These are phyloP conservation scores for Clarias batrachus DNA, from an alignment of 2,113 vertebrate species.

Conservation along the genomic window DNA sequence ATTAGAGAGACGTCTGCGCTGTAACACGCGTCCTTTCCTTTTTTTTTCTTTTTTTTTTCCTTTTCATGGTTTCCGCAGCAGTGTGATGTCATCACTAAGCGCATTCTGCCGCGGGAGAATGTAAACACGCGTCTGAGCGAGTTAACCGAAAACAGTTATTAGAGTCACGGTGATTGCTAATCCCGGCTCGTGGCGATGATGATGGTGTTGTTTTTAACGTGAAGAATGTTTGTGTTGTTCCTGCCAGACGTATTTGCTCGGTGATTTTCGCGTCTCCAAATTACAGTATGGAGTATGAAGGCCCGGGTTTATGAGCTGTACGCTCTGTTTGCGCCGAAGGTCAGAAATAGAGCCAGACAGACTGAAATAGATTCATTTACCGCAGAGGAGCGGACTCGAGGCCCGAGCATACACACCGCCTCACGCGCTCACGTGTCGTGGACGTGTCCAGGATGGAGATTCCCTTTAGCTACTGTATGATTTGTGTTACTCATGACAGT, in stretches of 20 bases:
- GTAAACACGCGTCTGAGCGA: not conserved
- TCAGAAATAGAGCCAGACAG: not conserved
- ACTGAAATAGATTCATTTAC: not conserved
- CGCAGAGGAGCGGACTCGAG: not conserved
- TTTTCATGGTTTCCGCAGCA: not conserved
- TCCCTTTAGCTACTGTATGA: not conserved
- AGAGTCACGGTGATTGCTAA: not conserved
- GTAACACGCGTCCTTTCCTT: not conserved
- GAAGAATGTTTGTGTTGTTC: not conserved
- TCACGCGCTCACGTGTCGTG: not conserved
- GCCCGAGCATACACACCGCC: not conserved
- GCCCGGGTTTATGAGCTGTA: not conserved
- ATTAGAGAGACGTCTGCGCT: not conserved
- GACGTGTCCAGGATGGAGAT: not conserved
- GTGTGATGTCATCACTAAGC: not conserved
- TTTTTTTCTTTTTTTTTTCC: not conserved
- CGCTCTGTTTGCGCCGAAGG: not conserved
- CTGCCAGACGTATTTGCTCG: not conserved
- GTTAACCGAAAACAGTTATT: not conserved
- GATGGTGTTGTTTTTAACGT: no score
- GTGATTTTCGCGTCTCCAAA: not conserved
- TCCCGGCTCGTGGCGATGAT: not conserved
- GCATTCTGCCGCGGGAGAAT: not conserved
- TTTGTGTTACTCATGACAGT: not conserved
- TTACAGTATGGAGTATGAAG: not conserved